Base-by-base conservation (phyloP, 2,797 vertebrate species). In the Sarcophilus harrisii region DNA sequence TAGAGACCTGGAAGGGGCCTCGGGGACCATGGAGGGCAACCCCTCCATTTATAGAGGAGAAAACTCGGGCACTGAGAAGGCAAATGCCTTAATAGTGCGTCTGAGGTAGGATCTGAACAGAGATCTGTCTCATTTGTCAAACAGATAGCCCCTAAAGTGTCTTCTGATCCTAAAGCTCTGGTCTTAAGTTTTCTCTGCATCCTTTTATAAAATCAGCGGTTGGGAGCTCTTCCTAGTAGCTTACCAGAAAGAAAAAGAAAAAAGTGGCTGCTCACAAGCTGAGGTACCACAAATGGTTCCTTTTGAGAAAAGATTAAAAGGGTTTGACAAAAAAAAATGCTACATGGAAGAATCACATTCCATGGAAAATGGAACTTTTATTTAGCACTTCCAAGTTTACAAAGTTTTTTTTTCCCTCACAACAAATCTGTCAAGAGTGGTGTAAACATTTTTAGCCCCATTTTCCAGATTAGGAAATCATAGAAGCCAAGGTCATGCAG, bases 271-370 rank as follows among this genome's bases (percentile, higher is more conserved):
- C 54, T 14, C 60, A 92, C 38, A 45, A 55, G 55, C 24, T 57
- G 38, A 57, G 32, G 9, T 91, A 30, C 32, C 49, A 93, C 30
- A 60, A 92, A 13, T 32, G 11, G 38, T 5, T 92, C 62, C 92
- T 90, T 58, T 91, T 93, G 38, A 90, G n/a, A 45, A 94, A 54
- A 94, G 45, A 90, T n/a, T 81, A 93, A 45, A 28, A 52, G 11
- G 12, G 13, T 38, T 52, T 89, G 18, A 73, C n/a, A 73, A 73
- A 45, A 45, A 38, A 73, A 21, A 59, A 59, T 38, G 5, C 38
- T 45, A 24, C 18, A 6, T 81, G 66, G 18, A 45, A 81, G 66
- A 49, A 49, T 49, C 49, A 49, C 49, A 49, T 49, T 49, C 49
- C 49, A 49, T 49, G 49, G 49, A 49, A 45, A 81, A 81, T 3